Evolutionary conservation across 2,797 vertebrate species (phyloP).

Genomic region (Dryobates pubescens): DNA sequence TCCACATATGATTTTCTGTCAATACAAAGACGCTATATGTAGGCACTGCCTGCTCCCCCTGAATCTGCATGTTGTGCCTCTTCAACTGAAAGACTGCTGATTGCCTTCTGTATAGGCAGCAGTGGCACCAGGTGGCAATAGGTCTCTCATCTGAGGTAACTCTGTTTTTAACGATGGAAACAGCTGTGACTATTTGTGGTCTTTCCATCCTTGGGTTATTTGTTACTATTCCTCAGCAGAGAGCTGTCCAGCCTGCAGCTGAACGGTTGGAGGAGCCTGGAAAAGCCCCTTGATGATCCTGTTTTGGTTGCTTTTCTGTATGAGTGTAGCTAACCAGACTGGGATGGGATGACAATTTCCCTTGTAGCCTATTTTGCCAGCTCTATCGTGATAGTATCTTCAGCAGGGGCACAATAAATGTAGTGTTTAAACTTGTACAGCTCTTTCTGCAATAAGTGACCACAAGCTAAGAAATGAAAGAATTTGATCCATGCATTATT

Average conservation of each 20-base stretch:
- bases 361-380: not conserved
- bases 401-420: not conserved
- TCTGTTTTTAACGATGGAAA: not conserved
- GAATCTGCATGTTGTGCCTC: not conserved
- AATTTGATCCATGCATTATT: not conserved
- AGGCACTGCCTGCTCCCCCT: accelerated
- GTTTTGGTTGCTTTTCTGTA: not conserved
- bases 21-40: accelerated
- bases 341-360: not conserved
- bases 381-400: not conserved
- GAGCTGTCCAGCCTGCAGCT: not conserved
- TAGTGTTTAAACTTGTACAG: not conserved
- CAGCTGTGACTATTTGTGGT: not conserved
- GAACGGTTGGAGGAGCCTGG: not conserved
- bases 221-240: not conserved
- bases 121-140: not conserved
- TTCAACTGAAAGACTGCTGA: not conserved
- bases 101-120: not conserved
- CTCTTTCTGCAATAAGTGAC: not conserved
- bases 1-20: not conserved
- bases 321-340: not conserved
- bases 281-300: accelerated
- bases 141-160: not conserved
- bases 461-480: not conserved
- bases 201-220: not conserved